phyloP scores from a whole-genome alignment of 1,140 invertebrate species.

The Papilio xuthus region DNA sequence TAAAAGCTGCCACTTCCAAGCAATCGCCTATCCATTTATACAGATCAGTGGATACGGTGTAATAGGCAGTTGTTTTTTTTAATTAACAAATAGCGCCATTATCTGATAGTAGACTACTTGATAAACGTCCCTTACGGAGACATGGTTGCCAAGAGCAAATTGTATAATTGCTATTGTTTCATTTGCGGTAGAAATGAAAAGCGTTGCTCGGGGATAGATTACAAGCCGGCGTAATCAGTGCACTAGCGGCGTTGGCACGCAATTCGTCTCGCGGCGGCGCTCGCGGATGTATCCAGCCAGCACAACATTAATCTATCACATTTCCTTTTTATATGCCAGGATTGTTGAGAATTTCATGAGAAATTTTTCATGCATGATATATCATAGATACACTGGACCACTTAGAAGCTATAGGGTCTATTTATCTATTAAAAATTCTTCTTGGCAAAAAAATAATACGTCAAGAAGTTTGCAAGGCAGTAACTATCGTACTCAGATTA shows the following conservation, averaged over 20 bases:
- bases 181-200: background rate
- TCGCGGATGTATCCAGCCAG: background rate
- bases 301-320: background rate
- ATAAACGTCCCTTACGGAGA: background rate
- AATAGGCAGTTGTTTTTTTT: too few species aligned
- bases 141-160: background rate
- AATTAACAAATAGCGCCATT: too few species aligned
- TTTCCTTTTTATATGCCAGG: background rate
- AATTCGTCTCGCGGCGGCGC: constrained; percentile 1
- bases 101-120: background rate
- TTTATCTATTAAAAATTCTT: too few species aligned
- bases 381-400: background rate
- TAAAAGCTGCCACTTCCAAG: too few species aligned
- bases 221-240: constrained; percentile 6
- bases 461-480: too few species aligned
- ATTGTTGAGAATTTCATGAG: background rate
- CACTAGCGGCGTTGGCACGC: background rate
- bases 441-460: too few species aligned
- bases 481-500: too few species aligned
- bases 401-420: too few species aligned
- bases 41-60: too few species aligned
- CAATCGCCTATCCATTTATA: too few species aligned
- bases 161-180: background rate
- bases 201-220: background rate
- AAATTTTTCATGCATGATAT: background rate